phyloP scores from a whole-genome alignment of 2,888 invertebrate species.

The Drosophila bunnanda region DNA sequence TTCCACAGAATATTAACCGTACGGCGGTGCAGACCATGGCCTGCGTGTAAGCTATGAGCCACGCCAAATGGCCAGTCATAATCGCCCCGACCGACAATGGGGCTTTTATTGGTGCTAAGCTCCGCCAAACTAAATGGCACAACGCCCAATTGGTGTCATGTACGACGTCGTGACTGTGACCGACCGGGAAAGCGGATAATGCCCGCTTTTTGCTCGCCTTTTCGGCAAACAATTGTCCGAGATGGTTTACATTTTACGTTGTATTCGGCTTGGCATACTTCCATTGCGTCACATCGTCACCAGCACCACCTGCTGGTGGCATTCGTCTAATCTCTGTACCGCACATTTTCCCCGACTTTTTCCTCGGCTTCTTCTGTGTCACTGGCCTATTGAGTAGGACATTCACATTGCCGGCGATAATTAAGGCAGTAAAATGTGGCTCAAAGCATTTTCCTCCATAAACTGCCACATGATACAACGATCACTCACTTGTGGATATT shows the following conservation, averaged over 20 bases:
- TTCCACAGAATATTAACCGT: slow-evolving; percentile 55
- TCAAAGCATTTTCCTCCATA: slow-evolving; percentile 39
- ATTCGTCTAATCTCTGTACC: slow-evolving; percentile 16
- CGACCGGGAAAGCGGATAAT: slow-evolving; percentile 52
- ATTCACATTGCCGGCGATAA: slow-evolving; percentile 64
- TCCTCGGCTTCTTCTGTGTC: slow-evolving; percentile 48
- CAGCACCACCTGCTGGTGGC: slow-evolving; percentile 24
- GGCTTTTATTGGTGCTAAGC: slow-evolving; percentile 70
- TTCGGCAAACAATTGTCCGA: slow-evolving; percentile 40
- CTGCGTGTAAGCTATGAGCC: slow-evolving; percentile 25
- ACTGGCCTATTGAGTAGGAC: slow-evolving; percentile 71
- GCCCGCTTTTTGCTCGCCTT: slow-evolving; percentile 35
- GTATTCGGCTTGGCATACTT: slow-evolving; percentile 59
- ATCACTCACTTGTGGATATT: slow-evolving; percentile 15
- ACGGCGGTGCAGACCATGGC: slow-evolving; percentile 1
- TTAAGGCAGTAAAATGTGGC: slow-evolving; percentile 53
- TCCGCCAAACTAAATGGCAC: slow-evolving; percentile 50
- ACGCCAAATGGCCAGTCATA: slow-evolving; percentile 37
- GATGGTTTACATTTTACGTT: slow-evolving; percentile 35
- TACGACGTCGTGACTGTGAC: slow-evolving; percentile 14
- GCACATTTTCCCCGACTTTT: slow-evolving; percentile 23
- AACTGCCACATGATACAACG: slow-evolving; percentile 33
- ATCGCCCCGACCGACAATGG: slow-evolving; percentile 31
- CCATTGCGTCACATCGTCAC: slow-evolving; percentile 68
- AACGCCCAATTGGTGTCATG: slow-evolving; percentile 61